Conservation (phyloP, 2,797 vertebrate species). For the Helicolenus hilgendorfi region DNA sequence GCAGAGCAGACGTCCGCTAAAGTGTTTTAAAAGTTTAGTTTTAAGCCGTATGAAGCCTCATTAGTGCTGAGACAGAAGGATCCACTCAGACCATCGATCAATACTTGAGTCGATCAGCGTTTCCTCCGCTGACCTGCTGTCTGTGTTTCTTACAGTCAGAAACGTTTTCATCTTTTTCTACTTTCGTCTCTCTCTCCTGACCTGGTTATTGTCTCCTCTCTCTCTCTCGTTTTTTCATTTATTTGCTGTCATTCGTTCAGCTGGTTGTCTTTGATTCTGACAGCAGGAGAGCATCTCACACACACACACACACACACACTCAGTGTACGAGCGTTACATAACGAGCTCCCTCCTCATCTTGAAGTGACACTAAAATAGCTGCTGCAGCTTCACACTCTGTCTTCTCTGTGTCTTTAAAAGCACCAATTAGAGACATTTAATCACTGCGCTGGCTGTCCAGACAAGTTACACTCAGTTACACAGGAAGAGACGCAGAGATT, state of each 20-base stretch:
- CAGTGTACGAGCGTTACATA: slow-evolving; percentile 31
- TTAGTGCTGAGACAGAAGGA: slow-evolving; percentile 57
- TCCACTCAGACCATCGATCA: slow-evolving; percentile 54
- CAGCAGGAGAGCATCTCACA: neutral
- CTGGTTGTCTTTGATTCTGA: slow-evolving; percentile 17
- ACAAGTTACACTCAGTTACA: slow-evolving; percentile 12
- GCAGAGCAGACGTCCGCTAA: slow-evolving; percentile 11
- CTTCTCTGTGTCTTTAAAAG: slow-evolving; percentile 69
- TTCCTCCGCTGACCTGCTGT: slow-evolving; percentile 46
- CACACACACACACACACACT: neutral
- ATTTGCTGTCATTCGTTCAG: slow-evolving; percentile 1
- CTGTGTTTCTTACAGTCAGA: slow-evolving; percentile 16
- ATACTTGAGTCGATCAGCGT: slow-evolving; percentile 55
- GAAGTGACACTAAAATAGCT: slow-evolving; percentile 72
- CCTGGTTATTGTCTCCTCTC: neutral
- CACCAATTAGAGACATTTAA: slow-evolving; percentile 80
- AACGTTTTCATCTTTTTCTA: neutral
- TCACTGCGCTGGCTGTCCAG: slow-evolving; percentile 51
- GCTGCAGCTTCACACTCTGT: slow-evolving; percentile 53
- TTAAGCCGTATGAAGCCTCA: slow-evolving; percentile 63
- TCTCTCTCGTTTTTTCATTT: neutral
- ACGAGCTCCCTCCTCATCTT: slow-evolving; percentile 38
- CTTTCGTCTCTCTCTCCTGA: neutral
- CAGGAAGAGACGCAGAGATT: neutral
- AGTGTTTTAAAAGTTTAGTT: slow-evolving; percentile 34